phyloP scores from a whole-genome alignment of 2,888 invertebrate species.

The Pimpla rufipes region DNA sequence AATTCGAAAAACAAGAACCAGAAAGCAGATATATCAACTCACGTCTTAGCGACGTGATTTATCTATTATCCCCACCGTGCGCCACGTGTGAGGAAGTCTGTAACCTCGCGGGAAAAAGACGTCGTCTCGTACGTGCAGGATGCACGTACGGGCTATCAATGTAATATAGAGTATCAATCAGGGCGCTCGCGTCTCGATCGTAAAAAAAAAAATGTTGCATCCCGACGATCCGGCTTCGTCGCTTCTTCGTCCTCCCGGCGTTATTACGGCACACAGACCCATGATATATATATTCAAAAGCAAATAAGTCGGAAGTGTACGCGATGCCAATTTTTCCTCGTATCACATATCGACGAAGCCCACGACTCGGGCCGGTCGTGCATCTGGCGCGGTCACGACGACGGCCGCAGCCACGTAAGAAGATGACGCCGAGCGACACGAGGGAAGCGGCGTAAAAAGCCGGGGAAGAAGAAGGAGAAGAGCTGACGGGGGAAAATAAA shows the following conservation, averaged over 20 bases:
- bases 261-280: slow-evolving; percentile 30
- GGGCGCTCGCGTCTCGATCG: too few species aligned
- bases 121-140: slow-evolving; percentile 29
- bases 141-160: slow-evolving; percentile 46
- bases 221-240: slow-evolving; percentile 27
- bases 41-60: slow-evolving; percentile 9
- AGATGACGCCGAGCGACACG: slow-evolving; percentile 31
- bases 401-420: slow-evolving; percentile 23
- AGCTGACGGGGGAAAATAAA: slow-evolving; percentile 67
- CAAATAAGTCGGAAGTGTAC: slow-evolving; percentile 60
- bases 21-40: not conserved
- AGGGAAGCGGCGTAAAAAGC: slow-evolving; percentile 44
- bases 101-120: not conserved
- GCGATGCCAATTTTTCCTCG: slow-evolving; percentile 50
- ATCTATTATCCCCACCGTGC: not conserved
- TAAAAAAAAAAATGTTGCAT: slow-evolving; percentile 36
- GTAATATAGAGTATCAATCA: slow-evolving; percentile 49
- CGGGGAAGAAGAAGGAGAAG: slow-evolving; percentile 36
- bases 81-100: slow-evolving; percentile 22
- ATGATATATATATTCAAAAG: slow-evolving; percentile 34
- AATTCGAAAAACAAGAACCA: too few species aligned
- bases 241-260: slow-evolving; percentile 24
- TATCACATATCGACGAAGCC: slow-evolving; percentile 53
- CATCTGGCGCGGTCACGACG: slow-evolving; percentile 64
- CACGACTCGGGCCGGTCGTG: slow-evolving; percentile 64